A percentile compares a stretch with the other conserved stretches of the same genome.
These are phyloP conservation scores for Theonella swinhoei DNA, from an alignment of 37 sponge, comb jelly and placozoan genomes.

Conservation along the genomic window DNA sequence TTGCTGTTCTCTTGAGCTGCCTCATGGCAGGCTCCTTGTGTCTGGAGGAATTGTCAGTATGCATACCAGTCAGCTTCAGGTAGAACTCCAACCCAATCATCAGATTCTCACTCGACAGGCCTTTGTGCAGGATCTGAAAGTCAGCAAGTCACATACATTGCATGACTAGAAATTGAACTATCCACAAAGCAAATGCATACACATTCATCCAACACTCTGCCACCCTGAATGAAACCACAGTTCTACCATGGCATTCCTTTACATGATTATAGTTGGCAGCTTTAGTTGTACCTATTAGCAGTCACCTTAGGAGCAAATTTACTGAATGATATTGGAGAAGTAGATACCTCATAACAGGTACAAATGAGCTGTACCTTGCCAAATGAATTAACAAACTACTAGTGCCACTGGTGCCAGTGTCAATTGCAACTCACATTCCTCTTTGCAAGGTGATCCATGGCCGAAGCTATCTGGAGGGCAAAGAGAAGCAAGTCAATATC, in stretches of 20 bases:
- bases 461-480: conserved; percentile 27
- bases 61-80: conserved; percentile 30
- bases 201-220: too few relatives aligned
- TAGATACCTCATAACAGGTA: too few relatives aligned
- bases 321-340: too few relatives aligned
- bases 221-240: too few relatives aligned
- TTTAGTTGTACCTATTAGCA: too few relatives aligned
- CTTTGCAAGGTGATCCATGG: conserved; percentile 5
- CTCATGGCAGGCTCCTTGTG: not conserved
- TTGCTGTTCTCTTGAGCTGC: conserved; percentile 13
- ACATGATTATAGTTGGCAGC: too few relatives aligned
- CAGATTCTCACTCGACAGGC: conserved; percentile 19
- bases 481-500: conserved; percentile 10
- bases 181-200: too few relatives aligned
- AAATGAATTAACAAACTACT: too few relatives aligned
- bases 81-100: conserved; percentile 15
- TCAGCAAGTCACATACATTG: not conserved
- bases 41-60: not conserved
- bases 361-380: too few relatives aligned
- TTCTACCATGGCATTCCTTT: too few relatives aligned
- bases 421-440: not conserved
- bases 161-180: not conserved
- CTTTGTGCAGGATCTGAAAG: conserved; percentile 1
- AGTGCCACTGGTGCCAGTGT: too few relatives aligned
- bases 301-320: too few relatives aligned